phyloP scores from a whole-genome alignment of 2,797 vertebrate species.

The Leuciscus waleckii region DNA sequence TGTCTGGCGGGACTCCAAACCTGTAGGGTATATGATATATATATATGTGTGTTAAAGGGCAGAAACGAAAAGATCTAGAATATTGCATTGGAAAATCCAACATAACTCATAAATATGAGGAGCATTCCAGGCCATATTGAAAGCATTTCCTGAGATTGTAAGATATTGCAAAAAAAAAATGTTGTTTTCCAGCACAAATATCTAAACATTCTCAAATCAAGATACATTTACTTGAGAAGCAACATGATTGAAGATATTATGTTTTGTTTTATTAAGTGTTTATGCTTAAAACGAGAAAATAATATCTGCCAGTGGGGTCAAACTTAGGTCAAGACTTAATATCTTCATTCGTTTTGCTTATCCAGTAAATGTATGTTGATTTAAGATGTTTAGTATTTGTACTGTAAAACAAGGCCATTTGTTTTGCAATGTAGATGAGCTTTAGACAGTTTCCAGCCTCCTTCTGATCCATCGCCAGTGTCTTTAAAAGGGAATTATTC shows the following conservation, averaged over 20 bases:
- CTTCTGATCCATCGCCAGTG: neutral
- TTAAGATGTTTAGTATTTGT: neutral
- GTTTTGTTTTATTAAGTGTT: neutral
- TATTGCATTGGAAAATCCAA: constrained; percentile 6
- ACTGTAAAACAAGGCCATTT: neutral
- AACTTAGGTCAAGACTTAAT: too few species aligned
- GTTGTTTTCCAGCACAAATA: neutral
- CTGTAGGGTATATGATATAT: neutral
- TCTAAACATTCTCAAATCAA: neutral
- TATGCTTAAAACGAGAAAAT: too few species aligned
- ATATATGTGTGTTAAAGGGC: neutral
- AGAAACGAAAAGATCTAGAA: neutral
- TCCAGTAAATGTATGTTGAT: neutral
- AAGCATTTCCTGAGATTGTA: neutral
- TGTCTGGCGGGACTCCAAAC: constrained; percentile 54
- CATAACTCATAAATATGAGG: constrained; percentile 21
- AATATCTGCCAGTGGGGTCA: neutral
- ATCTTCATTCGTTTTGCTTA: neutral
- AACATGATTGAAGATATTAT: neutral
- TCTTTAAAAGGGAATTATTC: constrained; percentile 7
- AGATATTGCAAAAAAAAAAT: neutral
- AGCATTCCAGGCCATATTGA: neutral
- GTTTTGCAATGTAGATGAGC: neutral
- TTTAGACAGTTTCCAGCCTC: neutral
- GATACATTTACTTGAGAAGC: neutral